Conservation (phyloP, 2,888 invertebrate species). For the Orchesellides sinensis region DNA sequence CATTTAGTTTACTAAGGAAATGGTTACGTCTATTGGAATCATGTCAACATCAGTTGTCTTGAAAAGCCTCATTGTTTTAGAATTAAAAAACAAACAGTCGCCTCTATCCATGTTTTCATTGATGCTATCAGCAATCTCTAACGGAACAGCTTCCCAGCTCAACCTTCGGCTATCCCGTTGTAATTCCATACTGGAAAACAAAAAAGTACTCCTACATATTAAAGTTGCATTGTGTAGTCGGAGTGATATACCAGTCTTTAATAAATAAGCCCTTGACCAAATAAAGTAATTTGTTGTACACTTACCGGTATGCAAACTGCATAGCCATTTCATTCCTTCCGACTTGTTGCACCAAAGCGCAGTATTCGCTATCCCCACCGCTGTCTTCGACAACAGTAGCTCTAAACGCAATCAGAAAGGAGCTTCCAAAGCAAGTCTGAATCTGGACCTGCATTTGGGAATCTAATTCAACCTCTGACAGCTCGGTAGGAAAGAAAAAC, state of each 20-base stretch:
- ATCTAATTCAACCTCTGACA: background rate
- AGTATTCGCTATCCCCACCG: slow-evolving; percentile 24
- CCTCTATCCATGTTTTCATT: slow-evolving; percentile 18
- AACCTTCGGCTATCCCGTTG: slow-evolving; percentile 9
- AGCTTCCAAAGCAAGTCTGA: background rate
- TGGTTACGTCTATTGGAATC: slow-evolving; percentile 23
- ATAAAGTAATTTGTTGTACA: background rate
- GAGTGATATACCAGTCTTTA: background rate
- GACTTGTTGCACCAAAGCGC: slow-evolving; percentile 20
- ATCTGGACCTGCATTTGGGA: slow-evolving; percentile 20
- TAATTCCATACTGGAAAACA: slow-evolving; percentile 34
- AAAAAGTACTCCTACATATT: background rate
- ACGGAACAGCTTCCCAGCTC: slow-evolving; percentile 32
- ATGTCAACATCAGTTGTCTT: slow-evolving; percentile 1
- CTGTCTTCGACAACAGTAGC: background rate
- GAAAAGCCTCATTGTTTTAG: slow-evolving; percentile 19
- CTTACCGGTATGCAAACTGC: slow-evolving; percentile 44
- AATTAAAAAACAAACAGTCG: slow-evolving; percentile 34
- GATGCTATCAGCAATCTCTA: slow-evolving; percentile 18
- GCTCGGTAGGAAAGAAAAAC: slow-evolving; percentile 16
- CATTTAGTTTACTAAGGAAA: slow-evolving; percentile 2
- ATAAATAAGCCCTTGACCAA: background rate
- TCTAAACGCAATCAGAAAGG: slow-evolving; percentile 28
- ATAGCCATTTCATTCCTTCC: slow-evolving; percentile 18
- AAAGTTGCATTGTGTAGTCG: background rate